Evolutionary conservation across 2,797 vertebrate genomes (phyloP).

Genomic region (Lagocephalus sceleratus): DNA sequence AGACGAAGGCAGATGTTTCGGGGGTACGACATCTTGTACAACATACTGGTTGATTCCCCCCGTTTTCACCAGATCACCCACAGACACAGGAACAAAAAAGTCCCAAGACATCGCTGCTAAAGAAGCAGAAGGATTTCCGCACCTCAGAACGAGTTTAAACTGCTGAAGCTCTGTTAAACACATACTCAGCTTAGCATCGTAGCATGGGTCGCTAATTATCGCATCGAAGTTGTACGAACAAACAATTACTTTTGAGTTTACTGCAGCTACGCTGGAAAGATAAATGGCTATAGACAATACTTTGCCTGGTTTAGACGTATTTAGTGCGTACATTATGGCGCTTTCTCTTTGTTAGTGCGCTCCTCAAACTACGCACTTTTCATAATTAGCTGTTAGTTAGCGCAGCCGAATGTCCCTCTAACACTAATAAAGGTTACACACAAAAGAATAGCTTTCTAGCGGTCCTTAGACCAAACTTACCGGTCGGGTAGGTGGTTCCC

Average conservation of each 20-base stretch:
- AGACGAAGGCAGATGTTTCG: slow-evolving; percentile 72
- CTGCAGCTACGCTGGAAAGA: too few species aligned
- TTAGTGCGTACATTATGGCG: neutral
- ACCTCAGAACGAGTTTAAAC: neutral
- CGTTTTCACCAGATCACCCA: slow-evolving; percentile 82
- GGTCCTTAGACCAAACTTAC: slow-evolving; percentile 21
- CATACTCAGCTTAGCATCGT: neutral
- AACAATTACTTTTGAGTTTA: too few species aligned
- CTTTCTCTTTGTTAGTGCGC: slow-evolving; percentile 2
- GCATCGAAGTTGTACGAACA: too few species aligned
- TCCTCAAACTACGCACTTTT: neutral
- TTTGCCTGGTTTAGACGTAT: too few species aligned
- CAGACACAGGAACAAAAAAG: slow-evolving; percentile 81
- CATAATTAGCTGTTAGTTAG: neutral
- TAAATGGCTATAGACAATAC: too few species aligned
- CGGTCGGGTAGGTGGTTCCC: slow-evolving; percentile 1
- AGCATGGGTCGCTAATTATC: too few species aligned
- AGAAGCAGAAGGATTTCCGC: neutral
- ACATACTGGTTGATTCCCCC: slow-evolving; percentile 84
- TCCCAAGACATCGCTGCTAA: slow-evolving; percentile 79
- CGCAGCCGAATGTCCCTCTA: neutral
- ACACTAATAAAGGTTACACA: too few species aligned
- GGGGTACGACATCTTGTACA: slow-evolving; percentile 82
- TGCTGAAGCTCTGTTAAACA: too few species aligned
- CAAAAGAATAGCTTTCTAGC: too few species aligned